Percentiles rank a stretch among this genome's conserved stretches.
Conservation (phyloP, 1,140 invertebrate species). For the Odontomachus brunneus region DNA sequence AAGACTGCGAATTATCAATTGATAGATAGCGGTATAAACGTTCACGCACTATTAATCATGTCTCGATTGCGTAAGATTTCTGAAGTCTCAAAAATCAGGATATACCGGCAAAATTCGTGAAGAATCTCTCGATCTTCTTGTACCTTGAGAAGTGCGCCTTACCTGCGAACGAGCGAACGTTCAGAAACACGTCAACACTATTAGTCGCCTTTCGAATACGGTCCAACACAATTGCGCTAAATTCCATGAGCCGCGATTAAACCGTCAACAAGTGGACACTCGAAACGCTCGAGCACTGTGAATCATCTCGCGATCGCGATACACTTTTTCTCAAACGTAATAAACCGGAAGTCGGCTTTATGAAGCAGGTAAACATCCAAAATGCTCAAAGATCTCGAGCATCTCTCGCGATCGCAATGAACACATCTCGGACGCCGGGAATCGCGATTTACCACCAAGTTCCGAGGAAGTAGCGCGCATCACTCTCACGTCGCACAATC, state of each 20-base stretch:
- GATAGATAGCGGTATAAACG: neutral
- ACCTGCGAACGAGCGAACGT: neutral
- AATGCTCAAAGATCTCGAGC: neutral
- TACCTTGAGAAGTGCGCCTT: neutral
- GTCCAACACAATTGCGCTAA: too few species aligned
- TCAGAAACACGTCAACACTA: too few species aligned
- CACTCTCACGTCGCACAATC: slow-evolving; percentile 52
- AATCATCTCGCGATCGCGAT: neutral
- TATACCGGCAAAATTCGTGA: neutral
- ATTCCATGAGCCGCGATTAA: too few species aligned
- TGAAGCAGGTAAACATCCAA: neutral
- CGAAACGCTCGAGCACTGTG: slow-evolving; percentile 1
- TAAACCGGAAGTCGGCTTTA: neutral
- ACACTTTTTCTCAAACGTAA: too few species aligned
- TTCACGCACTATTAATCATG: slow-evolving; percentile 3
- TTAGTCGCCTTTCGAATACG: too few species aligned
- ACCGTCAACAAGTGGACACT: neutral
- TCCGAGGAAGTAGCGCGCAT: neutral
- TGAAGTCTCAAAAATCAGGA: neutral
- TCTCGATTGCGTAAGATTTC: neutral
- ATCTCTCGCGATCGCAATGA: too few species aligned
- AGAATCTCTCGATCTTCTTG: neutral
- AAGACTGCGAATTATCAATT: neutral
- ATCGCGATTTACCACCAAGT: slow-evolving; percentile 2
- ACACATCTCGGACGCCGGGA: neutral